phyloP scores from a whole-genome alignment of 2,113 vertebrate species.

The Caracal caracal region DNA sequence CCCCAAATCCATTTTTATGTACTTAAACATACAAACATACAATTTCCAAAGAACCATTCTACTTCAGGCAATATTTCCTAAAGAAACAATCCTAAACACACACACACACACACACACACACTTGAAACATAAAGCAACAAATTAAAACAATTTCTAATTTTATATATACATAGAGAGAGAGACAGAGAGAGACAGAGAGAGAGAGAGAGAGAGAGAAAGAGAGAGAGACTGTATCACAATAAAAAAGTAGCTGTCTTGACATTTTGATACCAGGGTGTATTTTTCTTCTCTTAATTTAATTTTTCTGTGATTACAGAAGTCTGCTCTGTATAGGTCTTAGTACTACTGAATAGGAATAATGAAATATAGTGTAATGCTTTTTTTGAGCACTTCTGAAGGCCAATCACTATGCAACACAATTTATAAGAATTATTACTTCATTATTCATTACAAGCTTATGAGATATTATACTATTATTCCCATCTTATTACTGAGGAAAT shows the following conservation, averaged over 20 bases:
- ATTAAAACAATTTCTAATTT: not conserved
- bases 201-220: no score
- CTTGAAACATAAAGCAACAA: not conserved
- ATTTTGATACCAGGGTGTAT: not conserved
- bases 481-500: not conserved
- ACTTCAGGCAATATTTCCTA: not conserved
- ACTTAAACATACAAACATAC: not conserved
- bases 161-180: not conserved
- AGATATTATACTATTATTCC: not conserved
- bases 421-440: conserved; percentile 35
- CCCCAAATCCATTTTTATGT: not conserved
- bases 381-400: not conserved
- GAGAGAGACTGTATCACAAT: not conserved
- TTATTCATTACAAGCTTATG: not conserved
- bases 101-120: not conserved
- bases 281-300: conserved; percentile 40
- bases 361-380: not conserved
- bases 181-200: no score
- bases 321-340: not conserved
- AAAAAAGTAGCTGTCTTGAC: not conserved
- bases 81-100: not conserved
- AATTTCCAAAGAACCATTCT: conserved; percentile 6
- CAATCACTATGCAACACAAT: not conserved
- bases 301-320: not conserved
- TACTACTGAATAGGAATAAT: not conserved